Evolutionary conservation across 2,113 vertebrate species (phyloP).

Genomic region (Syngnathus typhle): DNA sequence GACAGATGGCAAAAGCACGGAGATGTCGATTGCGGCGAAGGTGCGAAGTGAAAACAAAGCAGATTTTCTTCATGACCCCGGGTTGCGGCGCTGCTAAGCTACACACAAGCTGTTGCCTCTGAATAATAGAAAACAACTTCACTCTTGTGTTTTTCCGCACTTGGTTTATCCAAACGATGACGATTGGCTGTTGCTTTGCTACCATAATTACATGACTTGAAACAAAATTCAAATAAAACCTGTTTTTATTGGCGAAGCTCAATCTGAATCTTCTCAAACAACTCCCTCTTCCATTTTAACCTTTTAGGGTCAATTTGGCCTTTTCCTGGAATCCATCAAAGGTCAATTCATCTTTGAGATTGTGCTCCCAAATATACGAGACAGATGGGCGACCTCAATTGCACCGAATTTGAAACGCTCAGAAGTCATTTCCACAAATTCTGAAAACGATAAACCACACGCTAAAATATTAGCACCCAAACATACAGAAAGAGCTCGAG

Average conservation of each 20-base stretch:
- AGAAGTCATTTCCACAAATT: neutral
- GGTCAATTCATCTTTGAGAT: too few species aligned
- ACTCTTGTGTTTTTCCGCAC: neutral
- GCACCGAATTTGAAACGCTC: neutral
- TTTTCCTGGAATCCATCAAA: neutral
- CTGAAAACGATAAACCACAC: neutral
- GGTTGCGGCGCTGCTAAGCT: neutral
- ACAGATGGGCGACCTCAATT: too few species aligned
- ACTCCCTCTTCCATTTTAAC: too few species aligned
- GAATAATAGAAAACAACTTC: neutral
- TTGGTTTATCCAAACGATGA: neutral
- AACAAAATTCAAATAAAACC: too few species aligned
- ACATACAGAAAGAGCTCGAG: neutral
- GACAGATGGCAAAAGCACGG: slow-evolving; percentile 50
- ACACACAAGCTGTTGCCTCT: slow-evolving; percentile 1
- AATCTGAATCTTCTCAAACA: too few species aligned
- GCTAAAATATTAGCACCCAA: neutral
- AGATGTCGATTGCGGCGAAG: slow-evolving; percentile 16
- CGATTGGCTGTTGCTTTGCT: neutral
- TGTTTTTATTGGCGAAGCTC: neutral
- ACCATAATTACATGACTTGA: neutral
- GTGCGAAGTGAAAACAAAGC: neutral
- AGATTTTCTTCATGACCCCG: neutral
- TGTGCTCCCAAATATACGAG: too few species aligned
- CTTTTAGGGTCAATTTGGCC: neutral